Percentiles rank a stretch among this genome's conserved stretches.
Evolutionary conservation across 2,888 invertebrate genomes (phyloP).

Genomic region (Ferdinandea cuprea): DNA sequence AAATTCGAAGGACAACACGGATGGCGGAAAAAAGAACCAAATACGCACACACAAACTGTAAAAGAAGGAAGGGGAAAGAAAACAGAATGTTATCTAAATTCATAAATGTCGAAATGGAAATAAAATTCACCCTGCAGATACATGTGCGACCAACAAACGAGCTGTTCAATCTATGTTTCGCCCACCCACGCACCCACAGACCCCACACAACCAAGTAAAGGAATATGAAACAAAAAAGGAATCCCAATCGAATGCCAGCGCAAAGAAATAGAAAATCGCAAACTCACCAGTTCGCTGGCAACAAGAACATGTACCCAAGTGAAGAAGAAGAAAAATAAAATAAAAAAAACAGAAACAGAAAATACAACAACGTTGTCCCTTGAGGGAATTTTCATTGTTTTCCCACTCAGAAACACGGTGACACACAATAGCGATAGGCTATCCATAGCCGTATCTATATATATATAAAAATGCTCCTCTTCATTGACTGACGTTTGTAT

Average conservation of each 20-base stretch:
- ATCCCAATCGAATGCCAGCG: neutral
- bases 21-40: neutral
- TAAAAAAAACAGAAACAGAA: conserved; percentile 18
- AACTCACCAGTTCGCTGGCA: neutral
- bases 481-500: neutral
- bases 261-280: conserved; percentile 39
- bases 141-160: conserved; percentile 60
- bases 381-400: conserved; percentile 53
- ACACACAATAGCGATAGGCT: conserved; percentile 4
- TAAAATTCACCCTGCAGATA: conserved; percentile 53
- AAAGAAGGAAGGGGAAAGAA: no score
- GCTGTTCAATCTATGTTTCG: conserved; percentile 54
- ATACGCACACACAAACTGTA: neutral
- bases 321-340: conserved; percentile 37
- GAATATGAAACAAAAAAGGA: conserved; percentile 22
- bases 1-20: neutral
- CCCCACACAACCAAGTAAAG: neutral
- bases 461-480: neutral
- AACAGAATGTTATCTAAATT: conserved; percentile 51
- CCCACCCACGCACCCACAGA: conserved; percentile 4
- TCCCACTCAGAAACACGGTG: conserved; percentile 25
- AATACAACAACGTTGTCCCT: conserved; percentile 14
- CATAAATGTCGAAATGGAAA: conserved; percentile 66
- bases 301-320: conserved; percentile 31
- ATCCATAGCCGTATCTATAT: neutral